These are phyloP conservation scores for Trichogramma evanescens DNA, from an alignment of 2,888 invertebrate species.

Conservation along the genomic window DNA sequence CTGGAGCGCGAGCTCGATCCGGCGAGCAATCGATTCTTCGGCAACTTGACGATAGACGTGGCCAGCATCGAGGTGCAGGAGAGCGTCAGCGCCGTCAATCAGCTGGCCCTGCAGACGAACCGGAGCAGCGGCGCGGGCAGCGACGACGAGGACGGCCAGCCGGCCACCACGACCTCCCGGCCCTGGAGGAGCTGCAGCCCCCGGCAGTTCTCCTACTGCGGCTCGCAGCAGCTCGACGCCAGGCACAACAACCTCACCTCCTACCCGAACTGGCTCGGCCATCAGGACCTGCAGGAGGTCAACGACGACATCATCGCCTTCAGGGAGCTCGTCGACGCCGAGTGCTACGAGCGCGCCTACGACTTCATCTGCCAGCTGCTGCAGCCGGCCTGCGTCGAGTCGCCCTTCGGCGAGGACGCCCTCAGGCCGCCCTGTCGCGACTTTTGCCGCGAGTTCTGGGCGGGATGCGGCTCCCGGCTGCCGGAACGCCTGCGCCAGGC, in stretches of 20 bases:
- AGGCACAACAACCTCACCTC: slow-evolving; percentile 74
- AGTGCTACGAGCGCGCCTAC: slow-evolving; percentile 80
- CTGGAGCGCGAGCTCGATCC: slow-evolving; percentile 61
- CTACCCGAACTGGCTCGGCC: slow-evolving; percentile 75
- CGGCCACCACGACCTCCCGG: slow-evolving; percentile 52
- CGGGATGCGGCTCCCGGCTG: slow-evolving; percentile 72
- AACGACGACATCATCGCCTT: slow-evolving; percentile 72
- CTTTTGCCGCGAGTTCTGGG: slow-evolving; percentile 78
- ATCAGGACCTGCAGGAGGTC: slow-evolving; percentile 59
- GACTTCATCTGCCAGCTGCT: slow-evolving; percentile 83
- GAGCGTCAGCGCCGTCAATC: slow-evolving; percentile 43
- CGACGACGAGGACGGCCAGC: slow-evolving; percentile 28
- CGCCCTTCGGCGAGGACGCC: slow-evolving; percentile 47
- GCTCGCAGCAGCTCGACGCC: slow-evolving; percentile 38
- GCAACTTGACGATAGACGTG: slow-evolving; percentile 60
- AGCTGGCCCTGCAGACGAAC: slow-evolving; percentile 42
- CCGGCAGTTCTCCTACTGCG: slow-evolving; percentile 63
- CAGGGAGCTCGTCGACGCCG: slow-evolving; percentile 78
- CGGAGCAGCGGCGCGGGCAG: neutral
- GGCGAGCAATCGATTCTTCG: slow-evolving; percentile 54
- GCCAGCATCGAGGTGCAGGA: slow-evolving; percentile 61
- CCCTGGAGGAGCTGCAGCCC: slow-evolving; percentile 63
- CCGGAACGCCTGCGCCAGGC: slow-evolving; percentile 63
- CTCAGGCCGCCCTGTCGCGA: slow-evolving; percentile 70
- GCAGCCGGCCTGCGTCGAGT: slow-evolving; percentile 65